phyloP scores from a whole-genome alignment of 2,888 invertebrate species.

The Chymomyza caudatula region DNA sequence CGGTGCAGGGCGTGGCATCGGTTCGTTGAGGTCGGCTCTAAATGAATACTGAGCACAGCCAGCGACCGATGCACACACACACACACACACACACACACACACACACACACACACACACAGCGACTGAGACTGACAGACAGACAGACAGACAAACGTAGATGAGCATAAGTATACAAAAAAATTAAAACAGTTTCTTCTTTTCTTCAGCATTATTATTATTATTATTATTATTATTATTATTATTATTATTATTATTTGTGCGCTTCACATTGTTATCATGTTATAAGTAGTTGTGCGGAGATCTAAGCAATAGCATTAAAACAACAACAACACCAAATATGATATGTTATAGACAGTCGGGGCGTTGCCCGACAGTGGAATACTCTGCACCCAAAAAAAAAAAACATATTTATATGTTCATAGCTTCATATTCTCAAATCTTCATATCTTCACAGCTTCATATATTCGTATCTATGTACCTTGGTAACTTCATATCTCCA shows the following conservation, averaged over 20 bases:
- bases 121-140: background rate
- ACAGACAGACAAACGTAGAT: constrained; percentile 3
- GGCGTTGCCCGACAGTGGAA: background rate
- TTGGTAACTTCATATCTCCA: too few relatives aligned
- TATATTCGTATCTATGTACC: too few relatives aligned
- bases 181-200: constrained; percentile 6
- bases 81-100: background rate
- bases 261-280: constrained; percentile 53
- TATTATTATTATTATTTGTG: constrained; percentile 18
- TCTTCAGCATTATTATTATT: background rate
- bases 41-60: background rate
- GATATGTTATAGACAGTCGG: background rate
- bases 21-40: background rate
- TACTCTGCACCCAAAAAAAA: too few relatives aligned
- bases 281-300: constrained; percentile 17
- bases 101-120: too few relatives aligned
- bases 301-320: background rate
- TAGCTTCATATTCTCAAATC: too few relatives aligned
- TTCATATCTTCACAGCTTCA: too few relatives aligned
- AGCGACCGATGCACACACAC: constrained; percentile 15
- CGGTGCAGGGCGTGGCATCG: background rate
- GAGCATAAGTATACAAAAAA: constrained; percentile 6
- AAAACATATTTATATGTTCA: background rate
- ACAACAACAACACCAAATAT: constrained; percentile 4
- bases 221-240: constrained; percentile 19